Conservation (phyloP, 2,113 vertebrate genomes). For the Anser cygnoides region DNA sequence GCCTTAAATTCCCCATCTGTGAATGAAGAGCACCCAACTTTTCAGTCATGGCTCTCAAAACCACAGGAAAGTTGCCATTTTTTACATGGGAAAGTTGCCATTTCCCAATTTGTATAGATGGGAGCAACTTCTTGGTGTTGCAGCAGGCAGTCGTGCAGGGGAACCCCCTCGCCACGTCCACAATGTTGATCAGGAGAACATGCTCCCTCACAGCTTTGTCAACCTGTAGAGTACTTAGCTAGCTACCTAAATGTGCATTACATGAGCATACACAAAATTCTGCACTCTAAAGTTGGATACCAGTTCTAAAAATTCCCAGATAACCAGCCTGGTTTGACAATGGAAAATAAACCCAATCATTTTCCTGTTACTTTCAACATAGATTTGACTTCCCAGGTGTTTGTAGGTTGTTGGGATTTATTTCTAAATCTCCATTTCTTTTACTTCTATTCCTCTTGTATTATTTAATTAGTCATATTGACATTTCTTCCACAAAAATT, state of each 20-base stretch:
- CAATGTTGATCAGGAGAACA: neutral
- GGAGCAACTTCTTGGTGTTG: neutral
- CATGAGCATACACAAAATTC: accelerated
- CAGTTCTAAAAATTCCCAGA: neutral
- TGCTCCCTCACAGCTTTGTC: neutral
- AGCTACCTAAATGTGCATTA: neutral
- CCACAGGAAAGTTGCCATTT: accelerated
- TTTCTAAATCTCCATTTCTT: neutral
- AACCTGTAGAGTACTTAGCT: accelerated
- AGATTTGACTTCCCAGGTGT: neutral
- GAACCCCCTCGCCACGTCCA: accelerated
- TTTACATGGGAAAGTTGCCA: accelerated
- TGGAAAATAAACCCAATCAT: neutral
- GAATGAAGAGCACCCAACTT: neutral
- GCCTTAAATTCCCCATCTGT: neutral
- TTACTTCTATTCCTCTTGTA: neutral
- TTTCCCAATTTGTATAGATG: accelerated
- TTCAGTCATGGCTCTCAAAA: neutral
- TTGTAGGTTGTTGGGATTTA: neutral
- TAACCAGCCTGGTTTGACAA: neutral
- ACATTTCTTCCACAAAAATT: neutral
- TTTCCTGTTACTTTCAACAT: neutral
- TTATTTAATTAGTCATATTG: neutral
- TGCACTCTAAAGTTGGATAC: neutral
- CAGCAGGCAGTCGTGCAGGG: neutral